phyloP scores from a whole-genome alignment of 2,113 vertebrate species.

The Lampris megalopsis region DNA sequence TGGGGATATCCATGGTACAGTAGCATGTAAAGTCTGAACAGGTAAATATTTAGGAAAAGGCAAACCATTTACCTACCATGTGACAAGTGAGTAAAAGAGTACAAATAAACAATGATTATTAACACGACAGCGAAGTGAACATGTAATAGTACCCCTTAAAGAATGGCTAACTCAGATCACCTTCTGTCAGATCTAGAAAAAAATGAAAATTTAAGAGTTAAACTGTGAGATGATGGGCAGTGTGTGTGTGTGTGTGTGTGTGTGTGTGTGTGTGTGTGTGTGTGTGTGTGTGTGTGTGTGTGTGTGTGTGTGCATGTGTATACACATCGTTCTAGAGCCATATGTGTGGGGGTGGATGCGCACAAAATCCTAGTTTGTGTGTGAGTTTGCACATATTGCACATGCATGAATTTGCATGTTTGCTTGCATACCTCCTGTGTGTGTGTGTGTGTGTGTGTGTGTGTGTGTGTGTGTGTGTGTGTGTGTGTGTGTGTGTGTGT shows the following conservation, averaged over 20 bases:
- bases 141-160: background rate
- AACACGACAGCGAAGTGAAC: no score
- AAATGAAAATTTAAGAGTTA: background rate
- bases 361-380: conserved; percentile 8
- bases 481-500: conserved; percentile 19
- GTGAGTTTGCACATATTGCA: conserved; percentile 21
- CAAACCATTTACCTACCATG: no score
- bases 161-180: background rate
- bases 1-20: no score
- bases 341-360: conserved; percentile 38
- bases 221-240: background rate
- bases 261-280: conserved; percentile 9
- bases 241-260: conserved; percentile 1
- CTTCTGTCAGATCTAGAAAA: background rate
- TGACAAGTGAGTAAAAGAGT: no score
- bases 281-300: conserved; percentile 2
- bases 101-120: no score
- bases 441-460: conserved; percentile 14
- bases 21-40: no score
- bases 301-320: background rate
- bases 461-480: background rate
- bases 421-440: conserved; percentile 8
- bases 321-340: conserved; percentile 12
- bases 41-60: no score
- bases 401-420: conserved; percentile 7